A percentile compares a stretch with the other conserved stretches of the same genome.
Evolutionary conservation across 2,113 vertebrate genomes (phyloP).

Genomic region (Pseudolaguvia tuberculata): DNA sequence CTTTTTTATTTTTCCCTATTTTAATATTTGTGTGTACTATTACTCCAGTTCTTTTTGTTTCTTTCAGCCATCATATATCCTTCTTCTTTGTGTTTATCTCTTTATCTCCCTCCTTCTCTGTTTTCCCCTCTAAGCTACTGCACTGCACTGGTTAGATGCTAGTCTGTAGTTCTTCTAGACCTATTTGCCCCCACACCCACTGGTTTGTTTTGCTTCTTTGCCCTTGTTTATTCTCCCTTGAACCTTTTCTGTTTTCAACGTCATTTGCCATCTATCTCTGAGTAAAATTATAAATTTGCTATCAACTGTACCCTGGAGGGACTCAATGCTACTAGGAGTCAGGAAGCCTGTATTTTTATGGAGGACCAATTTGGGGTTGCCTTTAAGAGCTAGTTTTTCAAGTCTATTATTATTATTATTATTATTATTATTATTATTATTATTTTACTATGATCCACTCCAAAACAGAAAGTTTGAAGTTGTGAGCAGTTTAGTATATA

Average conservation of each 20-base stretch:
- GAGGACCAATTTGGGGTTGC: neutral
- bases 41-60: conserved; percentile 4
- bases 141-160: neutral
- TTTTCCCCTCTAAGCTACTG: neutral
- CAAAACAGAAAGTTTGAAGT: neutral
- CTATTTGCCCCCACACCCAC: neutral
- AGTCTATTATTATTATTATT: neutral
- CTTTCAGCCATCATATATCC: conserved; percentile 4
- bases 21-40: conserved; percentile 12
- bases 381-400: neutral
- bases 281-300: conserved; percentile 16
- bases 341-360: neutral
- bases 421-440: too few relatives aligned
- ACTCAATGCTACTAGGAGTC: conserved; percentile 10
- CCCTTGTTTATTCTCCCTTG: conserved; percentile 2
- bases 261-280: conserved; percentile 7
- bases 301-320: conserved; percentile 8
- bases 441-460: too few relatives aligned
- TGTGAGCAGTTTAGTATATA: neutral
- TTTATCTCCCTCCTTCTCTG: conserved; percentile 15
- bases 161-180: conserved; percentile 11
- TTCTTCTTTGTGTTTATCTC: conserved; percentile 2
- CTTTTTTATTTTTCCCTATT: neutral
- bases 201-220: conserved; percentile 1
- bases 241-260: conserved; percentile 4